phyloP scores from a whole-genome alignment of 2,888 invertebrate genomes.

The Hirtodrosophila confusa region DNA sequence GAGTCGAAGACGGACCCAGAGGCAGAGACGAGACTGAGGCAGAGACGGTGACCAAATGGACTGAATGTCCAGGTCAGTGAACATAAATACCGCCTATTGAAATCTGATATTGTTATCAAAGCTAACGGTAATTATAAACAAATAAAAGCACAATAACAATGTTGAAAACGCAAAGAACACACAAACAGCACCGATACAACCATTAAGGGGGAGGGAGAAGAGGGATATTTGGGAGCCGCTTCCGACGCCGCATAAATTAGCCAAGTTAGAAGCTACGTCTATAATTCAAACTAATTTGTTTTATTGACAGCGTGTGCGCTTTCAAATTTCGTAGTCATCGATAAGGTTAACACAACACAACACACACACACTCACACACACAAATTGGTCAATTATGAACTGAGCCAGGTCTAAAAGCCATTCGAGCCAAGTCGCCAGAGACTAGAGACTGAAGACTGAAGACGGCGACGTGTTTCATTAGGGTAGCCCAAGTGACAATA shows the following conservation, averaged over 20 bases:
- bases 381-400: conserved; percentile 77
- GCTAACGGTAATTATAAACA: conserved; percentile 81
- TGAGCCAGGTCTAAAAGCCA: conserved; percentile 31
- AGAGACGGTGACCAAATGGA: conserved; percentile 33
- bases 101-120: conserved; percentile 80
- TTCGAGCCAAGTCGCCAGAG: conserved; percentile 5
- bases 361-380: conserved; percentile 34
- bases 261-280: conserved; percentile 67
- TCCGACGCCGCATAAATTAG: conserved; percentile 78
- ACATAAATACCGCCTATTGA: conserved; percentile 75
- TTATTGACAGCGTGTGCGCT: conserved; percentile 79
- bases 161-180: conserved; percentile 39
- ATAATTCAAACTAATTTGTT: conserved; percentile 82
- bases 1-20: not conserved
- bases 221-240: conserved; percentile 37
- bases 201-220: no score
- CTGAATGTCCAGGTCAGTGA: conserved; percentile 77
- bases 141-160: conserved; percentile 72
- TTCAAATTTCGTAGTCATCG: conserved; percentile 37
- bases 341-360: conserved; percentile 37
- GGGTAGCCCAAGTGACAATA: conserved; percentile 79
- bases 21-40: conserved; percentile 10
- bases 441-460: no score
- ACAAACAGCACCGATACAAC: no score
- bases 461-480: conserved; percentile 73